Base-by-base conservation (phyloP, 2,797 vertebrate genomes). In the Balearica regulorum region DNA sequence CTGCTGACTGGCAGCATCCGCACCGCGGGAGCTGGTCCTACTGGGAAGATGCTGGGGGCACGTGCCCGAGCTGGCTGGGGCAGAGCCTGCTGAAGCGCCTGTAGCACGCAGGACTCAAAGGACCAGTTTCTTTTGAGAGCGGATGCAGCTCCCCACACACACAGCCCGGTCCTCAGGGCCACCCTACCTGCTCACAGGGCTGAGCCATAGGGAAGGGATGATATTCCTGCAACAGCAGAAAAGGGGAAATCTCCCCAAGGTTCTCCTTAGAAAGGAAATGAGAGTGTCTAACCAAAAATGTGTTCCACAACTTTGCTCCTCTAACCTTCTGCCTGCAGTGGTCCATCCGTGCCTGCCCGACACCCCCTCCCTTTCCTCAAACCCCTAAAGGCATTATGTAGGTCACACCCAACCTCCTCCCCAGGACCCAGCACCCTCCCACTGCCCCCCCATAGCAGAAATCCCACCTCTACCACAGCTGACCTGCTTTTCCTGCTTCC, bases 331-430 rank as follows among this genome's bases (percentile, higher is more conserved):
- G 26, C 49, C 41, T 60, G 7, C 18, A 29, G 28, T 5, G 7
- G 17, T 60, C 16, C 10, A 25, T 60, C 8, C n/a, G 61, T 57
- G 31, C 4, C 9, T 54, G 13, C 14, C 9, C 22, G 22, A 29
- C 11, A 46, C 15, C 19, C 39, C 25, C 35, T 78, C 14, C 31
- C 33, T 71, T 78, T 75, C 35, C 18, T 29, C 22, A 25, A 2
- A 0, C 1, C 3, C 3, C 4, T 37, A 35, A 75, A 81, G n/a
- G 16, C 7, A 16, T 71, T 4, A 10, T 9, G 22, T 37, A 14
- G 22, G 28, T 87, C 75, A 41, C 13, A 41, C 39, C 49, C 33
- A 65, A 4, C 15, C 15, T 37, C n/a, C 69, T 86, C 60, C 41
- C 70, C 29, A 46, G 48, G 33, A 28, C 41, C 29, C 62, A 61